Conservation (phyloP, 2,888 invertebrate genomes). For the Oscheius onirici region DNA sequence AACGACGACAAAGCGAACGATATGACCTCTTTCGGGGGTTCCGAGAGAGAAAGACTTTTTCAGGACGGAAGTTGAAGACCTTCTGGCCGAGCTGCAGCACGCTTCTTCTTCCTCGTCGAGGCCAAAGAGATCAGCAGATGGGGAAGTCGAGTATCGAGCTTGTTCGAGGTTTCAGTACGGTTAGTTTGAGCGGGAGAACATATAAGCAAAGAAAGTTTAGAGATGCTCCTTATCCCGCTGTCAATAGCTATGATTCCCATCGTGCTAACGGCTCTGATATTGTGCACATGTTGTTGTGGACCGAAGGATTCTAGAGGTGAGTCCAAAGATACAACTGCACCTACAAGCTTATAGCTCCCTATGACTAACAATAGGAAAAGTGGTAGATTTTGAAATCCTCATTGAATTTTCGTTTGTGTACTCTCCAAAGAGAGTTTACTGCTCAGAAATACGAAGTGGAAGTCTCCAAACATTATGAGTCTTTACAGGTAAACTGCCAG, state of each 20-base stretch:
- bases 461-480: too few species aligned
- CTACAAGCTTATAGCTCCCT: too few species aligned
- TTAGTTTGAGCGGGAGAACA: neutral
- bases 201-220: neutral
- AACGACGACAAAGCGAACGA: neutral
- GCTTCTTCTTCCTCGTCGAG: conserved; percentile 24
- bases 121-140: conserved; percentile 26
- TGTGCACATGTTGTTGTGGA: conserved; percentile 69
- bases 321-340: too few species aligned
- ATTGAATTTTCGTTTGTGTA: too few species aligned
- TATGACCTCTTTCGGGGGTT: conserved; percentile 13
- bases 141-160: conserved; percentile 46
- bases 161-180: conserved; percentile 52
- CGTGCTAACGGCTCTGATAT: conserved; percentile 60
- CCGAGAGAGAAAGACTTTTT: conserved; percentile 16
- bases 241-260: conserved; percentile 67
- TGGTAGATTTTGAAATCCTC: too few species aligned
- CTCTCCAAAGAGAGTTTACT: too few species aligned
- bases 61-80: conserved; percentile 40
- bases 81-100: conserved; percentile 42
- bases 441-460: too few species aligned
- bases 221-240: conserved; percentile 62
- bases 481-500: conserved; percentile 50
- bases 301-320: conserved; percentile 65
- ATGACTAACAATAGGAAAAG: too few species aligned